A percentile compares a stretch with the other conserved stretches of the same genome.
These are phyloP conservation scores for Drosophila lutescens DNA, from an alignment of 2,888 invertebrate genomes.

Conservation along the genomic window DNA sequence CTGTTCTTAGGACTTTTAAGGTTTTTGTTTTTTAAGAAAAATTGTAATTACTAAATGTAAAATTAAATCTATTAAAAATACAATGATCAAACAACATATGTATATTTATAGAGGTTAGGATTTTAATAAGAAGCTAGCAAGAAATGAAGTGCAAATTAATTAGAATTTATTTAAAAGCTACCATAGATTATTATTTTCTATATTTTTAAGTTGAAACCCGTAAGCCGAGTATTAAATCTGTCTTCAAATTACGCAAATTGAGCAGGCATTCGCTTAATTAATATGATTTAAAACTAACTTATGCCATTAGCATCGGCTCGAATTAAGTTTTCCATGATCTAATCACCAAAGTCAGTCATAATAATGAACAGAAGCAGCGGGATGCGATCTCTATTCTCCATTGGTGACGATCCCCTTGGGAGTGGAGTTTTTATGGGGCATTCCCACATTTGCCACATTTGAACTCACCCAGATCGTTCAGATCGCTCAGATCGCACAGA, in stretches of 20 bases:
- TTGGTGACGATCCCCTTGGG: slow-evolving; percentile 1
- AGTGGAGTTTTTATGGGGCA: not conserved
- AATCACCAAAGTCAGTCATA: slow-evolving; percentile 3
- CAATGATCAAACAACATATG: too few relatives aligned
- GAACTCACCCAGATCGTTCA: slow-evolving; percentile 32
- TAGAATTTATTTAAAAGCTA: too few relatives aligned
- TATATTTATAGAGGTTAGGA: too few relatives aligned
- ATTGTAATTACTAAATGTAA: too few relatives aligned
- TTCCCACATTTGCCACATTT: slow-evolving; percentile 7
- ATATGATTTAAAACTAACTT: slow-evolving; percentile 2
- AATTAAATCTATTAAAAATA: too few relatives aligned
- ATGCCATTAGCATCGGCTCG: not conserved
- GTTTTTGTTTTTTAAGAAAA: too few relatives aligned
- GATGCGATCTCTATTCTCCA: not conserved
- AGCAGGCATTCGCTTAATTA: not conserved
- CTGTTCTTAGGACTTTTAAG: too few relatives aligned
- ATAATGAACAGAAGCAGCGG: slow-evolving; percentile 1
- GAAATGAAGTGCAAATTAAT: too few relatives aligned
- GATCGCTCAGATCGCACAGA: slow-evolving; percentile 24
- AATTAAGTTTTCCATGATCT: slow-evolving; percentile 12
- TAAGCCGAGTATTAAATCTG: not conserved
- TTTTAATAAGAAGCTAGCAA: too few relatives aligned
- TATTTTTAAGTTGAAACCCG: too few relatives aligned
- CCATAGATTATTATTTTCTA: too few relatives aligned
- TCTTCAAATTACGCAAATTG: not conserved